These are phyloP conservation scores for Acyrthosiphon pisum DNA, from an alignment of 1,140 invertebrate species.

Conservation along the genomic window DNA sequence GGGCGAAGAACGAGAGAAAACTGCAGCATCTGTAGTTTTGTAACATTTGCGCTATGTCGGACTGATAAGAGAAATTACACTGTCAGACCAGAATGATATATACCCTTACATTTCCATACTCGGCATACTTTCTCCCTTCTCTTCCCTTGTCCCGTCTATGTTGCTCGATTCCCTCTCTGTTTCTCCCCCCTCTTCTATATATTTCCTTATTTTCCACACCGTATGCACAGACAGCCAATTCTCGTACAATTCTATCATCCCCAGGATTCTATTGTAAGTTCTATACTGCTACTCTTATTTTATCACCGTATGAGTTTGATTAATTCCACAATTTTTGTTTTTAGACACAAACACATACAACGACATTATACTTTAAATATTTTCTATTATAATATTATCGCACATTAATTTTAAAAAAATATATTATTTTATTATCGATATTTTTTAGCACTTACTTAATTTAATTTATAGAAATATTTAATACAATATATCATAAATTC, in stretches of 20 bases:
- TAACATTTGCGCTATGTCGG: conserved; percentile 51
- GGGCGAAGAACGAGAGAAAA: conserved; percentile 40
- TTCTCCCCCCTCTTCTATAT: conserved; percentile 17
- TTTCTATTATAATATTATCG: neutral
- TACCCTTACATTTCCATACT: conserved; percentile 60
- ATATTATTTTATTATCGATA: neutral
- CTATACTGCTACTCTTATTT: conserved; percentile 43
- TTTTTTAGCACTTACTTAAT: neutral
- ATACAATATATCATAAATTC: too few relatives aligned
- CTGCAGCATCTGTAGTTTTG: conserved; percentile 56
- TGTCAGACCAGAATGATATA: conserved; percentile 61
- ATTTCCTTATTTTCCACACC: conserved; percentile 56
- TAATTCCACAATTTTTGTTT: conserved; percentile 45
- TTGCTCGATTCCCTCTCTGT: neutral
- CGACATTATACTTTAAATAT: neutral
- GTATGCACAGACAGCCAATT: conserved; percentile 36
- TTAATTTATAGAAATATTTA: neutral
- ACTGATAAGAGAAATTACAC: conserved; percentile 61
- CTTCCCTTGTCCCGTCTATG: conserved; percentile 35
- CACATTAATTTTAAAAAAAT: neutral
- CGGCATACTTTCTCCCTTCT: conserved; percentile 59
- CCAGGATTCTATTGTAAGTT: conserved; percentile 57
- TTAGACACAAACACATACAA: neutral
- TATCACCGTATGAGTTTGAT: conserved; percentile 58
- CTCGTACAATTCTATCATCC: conserved; percentile 55